Conservation (phyloP, 2,113 vertebrate species). For the Zosterops pallidus region DNA sequence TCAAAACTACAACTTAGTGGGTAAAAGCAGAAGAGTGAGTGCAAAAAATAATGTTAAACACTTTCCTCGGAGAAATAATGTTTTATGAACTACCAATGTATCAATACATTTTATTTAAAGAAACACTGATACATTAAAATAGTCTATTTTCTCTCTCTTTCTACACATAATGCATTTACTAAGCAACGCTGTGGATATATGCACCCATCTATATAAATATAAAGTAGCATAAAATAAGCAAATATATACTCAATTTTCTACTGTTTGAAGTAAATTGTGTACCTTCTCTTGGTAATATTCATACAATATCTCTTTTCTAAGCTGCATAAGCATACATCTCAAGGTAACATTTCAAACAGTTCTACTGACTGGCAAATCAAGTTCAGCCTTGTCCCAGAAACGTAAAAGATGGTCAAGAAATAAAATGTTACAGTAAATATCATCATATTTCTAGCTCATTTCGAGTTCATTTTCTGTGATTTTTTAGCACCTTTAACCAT, state of each 20-base stretch:
- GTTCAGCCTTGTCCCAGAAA: background rate
- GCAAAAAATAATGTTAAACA: background rate
- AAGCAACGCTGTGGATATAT: background rate
- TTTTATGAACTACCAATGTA: background rate
- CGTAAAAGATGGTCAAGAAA: background rate
- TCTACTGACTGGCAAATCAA: background rate
- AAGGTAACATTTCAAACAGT: background rate
- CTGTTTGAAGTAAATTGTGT: background rate
- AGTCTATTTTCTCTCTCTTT: background rate
- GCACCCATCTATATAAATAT: rapidly evolving
- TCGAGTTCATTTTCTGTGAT: background rate
- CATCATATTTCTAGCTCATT: background rate
- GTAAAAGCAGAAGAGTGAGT: background rate
- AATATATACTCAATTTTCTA: background rate
- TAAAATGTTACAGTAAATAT: background rate
- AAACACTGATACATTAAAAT: background rate
- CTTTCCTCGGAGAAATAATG: background rate
- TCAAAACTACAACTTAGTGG: background rate
- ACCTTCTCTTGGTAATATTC: background rate
- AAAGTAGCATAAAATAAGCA: background rate
- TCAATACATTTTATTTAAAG: background rate
- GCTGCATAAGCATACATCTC: background rate
- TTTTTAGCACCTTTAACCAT: background rate
- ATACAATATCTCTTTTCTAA: background rate
- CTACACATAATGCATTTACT: background rate